phyloP scores from a whole-genome alignment of 2,888 invertebrate species.

The Drosophila paracracens region DNA sequence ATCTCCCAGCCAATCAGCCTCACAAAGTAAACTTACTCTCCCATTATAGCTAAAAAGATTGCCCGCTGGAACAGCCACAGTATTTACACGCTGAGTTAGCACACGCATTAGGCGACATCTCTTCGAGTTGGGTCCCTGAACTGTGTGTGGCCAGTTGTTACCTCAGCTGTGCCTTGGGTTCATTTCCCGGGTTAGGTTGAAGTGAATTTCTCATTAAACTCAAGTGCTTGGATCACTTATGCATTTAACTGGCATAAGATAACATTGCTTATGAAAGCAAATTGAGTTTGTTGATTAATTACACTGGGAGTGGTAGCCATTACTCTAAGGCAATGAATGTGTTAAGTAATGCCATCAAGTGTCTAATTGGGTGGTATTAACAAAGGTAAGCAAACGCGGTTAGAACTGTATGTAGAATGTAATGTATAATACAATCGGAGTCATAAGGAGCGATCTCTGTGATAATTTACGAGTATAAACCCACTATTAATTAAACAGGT shows the following conservation, averaged over 20 bases:
- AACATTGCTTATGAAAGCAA: constrained; percentile 41
- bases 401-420: constrained; percentile 23
- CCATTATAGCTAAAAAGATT: background rate
- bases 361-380: constrained; percentile 44
- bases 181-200: constrained; percentile 69
- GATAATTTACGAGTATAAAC: constrained; percentile 4
- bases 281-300: constrained; percentile 27
- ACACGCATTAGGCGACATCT: constrained; percentile 37
- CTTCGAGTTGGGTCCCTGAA: constrained; percentile 28
- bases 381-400: constrained; percentile 27
- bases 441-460: background rate
- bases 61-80: constrained; percentile 22
- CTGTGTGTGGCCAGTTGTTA: constrained; percentile 27
- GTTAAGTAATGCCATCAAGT: constrained; percentile 35
- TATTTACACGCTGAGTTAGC: constrained; percentile 48
- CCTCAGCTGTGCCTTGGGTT: constrained; percentile 28
- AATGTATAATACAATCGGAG: constrained; percentile 22
- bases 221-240: constrained; percentile 26
- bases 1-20: background rate
- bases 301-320: constrained; percentile 25
- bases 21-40: background rate
- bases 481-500: background rate
- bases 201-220: constrained; percentile 42
- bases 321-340: constrained; percentile 8
- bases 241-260: constrained; percentile 13